Percentiles rank a stretch among this genome's conserved stretches.
Conservation (phyloP, 2,113 vertebrate species). For the Ariopsis seemanni region DNA sequence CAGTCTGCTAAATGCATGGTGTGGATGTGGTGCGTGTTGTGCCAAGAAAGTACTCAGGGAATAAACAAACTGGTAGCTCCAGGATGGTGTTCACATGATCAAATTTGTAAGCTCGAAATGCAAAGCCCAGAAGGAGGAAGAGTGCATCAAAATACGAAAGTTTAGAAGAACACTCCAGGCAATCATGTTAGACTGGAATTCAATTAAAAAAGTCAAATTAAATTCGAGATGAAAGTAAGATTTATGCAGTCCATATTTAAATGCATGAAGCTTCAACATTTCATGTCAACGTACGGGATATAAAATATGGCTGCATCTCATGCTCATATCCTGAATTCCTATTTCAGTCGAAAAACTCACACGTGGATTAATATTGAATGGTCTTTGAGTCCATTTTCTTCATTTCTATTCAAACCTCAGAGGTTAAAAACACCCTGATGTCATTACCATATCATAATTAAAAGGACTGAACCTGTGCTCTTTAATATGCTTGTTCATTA, state of each 20-base stretch:
- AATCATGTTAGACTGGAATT: background rate
- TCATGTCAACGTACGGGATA: background rate
- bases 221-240: background rate
- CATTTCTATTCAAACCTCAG: background rate
- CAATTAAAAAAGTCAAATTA: background rate
- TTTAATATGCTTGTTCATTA: conserved; percentile 36
- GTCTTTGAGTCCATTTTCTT: background rate
- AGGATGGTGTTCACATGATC: conserved; percentile 6
- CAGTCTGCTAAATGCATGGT: background rate
- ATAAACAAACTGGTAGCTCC: background rate
- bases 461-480: conserved; percentile 21
- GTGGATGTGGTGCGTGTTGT: background rate
- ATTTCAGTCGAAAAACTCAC: background rate
- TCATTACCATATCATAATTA: conserved; percentile 29
- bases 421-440: background rate
- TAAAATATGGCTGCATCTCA: background rate
- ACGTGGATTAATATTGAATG: background rate
- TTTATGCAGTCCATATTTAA: conserved; percentile 9
- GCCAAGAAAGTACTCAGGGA: conserved; percentile 17
- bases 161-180: conserved; percentile 16
- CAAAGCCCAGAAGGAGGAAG: background rate
- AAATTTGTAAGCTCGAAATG: background rate
- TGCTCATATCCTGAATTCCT: background rate
- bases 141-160: background rate
- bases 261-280: background rate